phyloP scores from a whole-genome alignment of 1,140 invertebrate species.

The Bombus pascuorum region DNA sequence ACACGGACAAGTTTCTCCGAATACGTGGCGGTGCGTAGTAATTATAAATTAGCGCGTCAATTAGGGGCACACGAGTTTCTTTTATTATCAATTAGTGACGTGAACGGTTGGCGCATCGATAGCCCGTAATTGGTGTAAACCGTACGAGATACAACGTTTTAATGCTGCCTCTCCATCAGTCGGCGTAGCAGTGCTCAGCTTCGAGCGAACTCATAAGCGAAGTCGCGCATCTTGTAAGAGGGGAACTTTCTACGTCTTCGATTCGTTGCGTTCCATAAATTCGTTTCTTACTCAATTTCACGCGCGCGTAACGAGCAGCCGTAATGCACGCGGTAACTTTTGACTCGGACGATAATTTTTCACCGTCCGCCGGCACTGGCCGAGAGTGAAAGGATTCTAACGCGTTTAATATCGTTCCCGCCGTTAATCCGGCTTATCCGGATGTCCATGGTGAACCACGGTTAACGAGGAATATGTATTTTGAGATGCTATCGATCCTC shows the following conservation, averaged over 20 bases:
- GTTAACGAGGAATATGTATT: slow-evolving; percentile 3
- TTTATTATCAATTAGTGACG: slow-evolving; percentile 40
- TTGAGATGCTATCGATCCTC: background rate
- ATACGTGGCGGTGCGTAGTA: background rate
- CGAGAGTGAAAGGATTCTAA: slow-evolving; percentile 41
- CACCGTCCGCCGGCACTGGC: background rate
- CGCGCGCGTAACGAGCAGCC: slow-evolving; percentile 43
- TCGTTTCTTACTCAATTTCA: slow-evolving; percentile 46
- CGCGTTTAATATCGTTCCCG: slow-evolving; percentile 22
- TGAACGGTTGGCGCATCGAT: slow-evolving; percentile 22
- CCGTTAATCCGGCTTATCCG: background rate
- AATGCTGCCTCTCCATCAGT: slow-evolving; percentile 19
- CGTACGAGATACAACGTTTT: background rate
- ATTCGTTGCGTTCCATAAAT: slow-evolving; percentile 46
- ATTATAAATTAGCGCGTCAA: slow-evolving; percentile 34
- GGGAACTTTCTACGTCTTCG: slow-evolving; percentile 37
- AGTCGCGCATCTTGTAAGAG: background rate
- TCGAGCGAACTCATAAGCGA: background rate
- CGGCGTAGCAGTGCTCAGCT: background rate
- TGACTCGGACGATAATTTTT: slow-evolving; percentile 30
- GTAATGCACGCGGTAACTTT: slow-evolving; percentile 38
- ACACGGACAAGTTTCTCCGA: background rate
- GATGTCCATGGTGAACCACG: background rate
- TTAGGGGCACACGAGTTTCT: slow-evolving; percentile 16
- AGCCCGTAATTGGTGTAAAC: slow-evolving; percentile 32